Evolutionary conservation across 2,113 vertebrate genomes (phyloP).

Genomic region (Oryzias melastigma): DNA sequence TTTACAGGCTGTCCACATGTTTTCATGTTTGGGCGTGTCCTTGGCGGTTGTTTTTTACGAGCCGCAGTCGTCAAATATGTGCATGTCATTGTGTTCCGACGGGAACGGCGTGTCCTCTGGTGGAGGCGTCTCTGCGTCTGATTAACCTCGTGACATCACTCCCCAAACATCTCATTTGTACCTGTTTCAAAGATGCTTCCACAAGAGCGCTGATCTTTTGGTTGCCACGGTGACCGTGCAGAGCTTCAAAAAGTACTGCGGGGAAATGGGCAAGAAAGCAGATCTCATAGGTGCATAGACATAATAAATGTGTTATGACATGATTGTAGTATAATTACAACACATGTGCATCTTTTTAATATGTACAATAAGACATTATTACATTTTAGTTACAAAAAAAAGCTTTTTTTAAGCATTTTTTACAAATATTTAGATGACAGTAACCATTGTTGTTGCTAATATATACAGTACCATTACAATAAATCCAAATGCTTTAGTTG

Average conservation of each 20-base stretch:
- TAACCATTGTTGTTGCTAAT: too few species aligned
- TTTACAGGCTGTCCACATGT: constrained; percentile 4
- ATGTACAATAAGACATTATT: too few species aligned
- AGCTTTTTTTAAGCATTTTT: too few species aligned
- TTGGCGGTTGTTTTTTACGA: background rate
- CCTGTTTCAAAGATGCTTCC: constrained; percentile 40
- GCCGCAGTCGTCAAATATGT: background rate
- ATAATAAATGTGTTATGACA: too few species aligned
- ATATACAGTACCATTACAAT: too few species aligned
- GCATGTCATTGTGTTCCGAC: constrained; percentile 33
- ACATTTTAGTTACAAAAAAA: too few species aligned
- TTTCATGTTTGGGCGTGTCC: constrained; percentile 9
- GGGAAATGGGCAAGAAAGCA: too few species aligned
- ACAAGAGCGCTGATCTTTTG: background rate
- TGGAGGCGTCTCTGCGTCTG: constrained; percentile 29
- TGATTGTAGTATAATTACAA: too few species aligned
- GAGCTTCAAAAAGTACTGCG: background rate
- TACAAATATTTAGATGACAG: too few species aligned
- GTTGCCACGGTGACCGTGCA: constrained; percentile 33
- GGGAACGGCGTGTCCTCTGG: constrained; percentile 45
- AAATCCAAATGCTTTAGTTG: too few species aligned
- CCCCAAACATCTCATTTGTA: constrained; percentile 33
- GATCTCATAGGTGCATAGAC: too few species aligned
- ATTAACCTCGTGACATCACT: constrained; percentile 40
- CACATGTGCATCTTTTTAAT: too few species aligned